Evolutionary conservation across 2,113 vertebrate species (phyloP).

Genomic region (Girardinichthys multiradiatus): DNA sequence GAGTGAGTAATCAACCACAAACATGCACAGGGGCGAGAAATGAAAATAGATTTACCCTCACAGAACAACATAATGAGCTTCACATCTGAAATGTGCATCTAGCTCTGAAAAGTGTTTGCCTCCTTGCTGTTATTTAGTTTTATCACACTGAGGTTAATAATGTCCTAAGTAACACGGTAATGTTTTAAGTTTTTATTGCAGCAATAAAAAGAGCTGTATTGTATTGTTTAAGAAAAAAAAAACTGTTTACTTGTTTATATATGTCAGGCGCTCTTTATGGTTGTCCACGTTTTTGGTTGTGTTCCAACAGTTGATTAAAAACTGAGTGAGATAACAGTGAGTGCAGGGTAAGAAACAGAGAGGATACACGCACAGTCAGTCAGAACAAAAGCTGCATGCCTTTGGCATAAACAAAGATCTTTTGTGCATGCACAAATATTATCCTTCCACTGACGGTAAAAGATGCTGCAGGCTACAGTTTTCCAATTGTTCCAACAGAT

Average conservation of each 20-base stretch:
- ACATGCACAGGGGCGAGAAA: neutral
- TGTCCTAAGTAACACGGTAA: no score
- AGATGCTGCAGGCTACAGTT: neutral
- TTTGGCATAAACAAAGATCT: conserved; percentile 23
- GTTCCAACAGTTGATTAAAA: conserved; percentile 34
- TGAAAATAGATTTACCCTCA: conserved; percentile 13
- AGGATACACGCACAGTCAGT: conserved; percentile 3
- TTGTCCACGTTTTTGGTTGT: conserved; percentile 5
- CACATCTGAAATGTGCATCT: neutral
- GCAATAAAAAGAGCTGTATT: neutral
- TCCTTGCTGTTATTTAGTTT: neutral
- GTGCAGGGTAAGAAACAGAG: neutral
- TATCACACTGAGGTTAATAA: neutral
- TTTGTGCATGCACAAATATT: conserved; percentile 37
- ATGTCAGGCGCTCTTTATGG: neutral
- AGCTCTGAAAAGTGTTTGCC: neutral
- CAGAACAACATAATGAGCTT: conserved; percentile 2
- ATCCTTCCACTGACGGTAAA: conserved; percentile 19
- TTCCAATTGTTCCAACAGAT: conserved; percentile 1
- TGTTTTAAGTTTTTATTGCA: neutral
- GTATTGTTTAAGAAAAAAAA: neutral
- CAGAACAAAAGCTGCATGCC: conserved; percentile 21
- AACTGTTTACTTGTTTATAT: neutral
- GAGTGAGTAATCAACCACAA: conserved; percentile 79
- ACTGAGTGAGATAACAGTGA: conserved; percentile 11